Evolutionary conservation across 2,113 vertebrate genomes (phyloP).

Genomic region (Esox niger): DNA sequence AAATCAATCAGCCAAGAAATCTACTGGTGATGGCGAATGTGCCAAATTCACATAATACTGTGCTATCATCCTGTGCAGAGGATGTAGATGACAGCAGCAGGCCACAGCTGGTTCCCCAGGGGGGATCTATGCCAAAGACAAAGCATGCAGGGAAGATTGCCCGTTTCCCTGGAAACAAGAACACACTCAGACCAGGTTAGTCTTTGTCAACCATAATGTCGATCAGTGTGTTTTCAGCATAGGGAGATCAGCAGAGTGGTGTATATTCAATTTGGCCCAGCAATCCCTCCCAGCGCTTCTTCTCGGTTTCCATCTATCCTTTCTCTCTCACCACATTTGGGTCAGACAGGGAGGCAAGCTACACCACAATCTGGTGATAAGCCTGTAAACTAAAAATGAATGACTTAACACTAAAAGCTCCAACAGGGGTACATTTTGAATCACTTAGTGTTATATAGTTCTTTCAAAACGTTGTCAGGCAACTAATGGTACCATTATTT

Average conservation of each 20-base stretch:
- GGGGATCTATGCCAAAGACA: background rate
- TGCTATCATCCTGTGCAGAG: background rate
- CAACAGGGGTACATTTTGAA: too few species aligned
- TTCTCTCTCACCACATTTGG: slow-evolving; percentile 7
- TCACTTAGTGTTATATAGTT: too few species aligned
- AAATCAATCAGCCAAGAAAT: slow-evolving; percentile 1
- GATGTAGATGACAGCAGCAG: background rate
- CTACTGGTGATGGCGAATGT: too few species aligned
- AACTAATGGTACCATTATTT: too few species aligned
- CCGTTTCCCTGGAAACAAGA: background rate
- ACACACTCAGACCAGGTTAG: background rate
- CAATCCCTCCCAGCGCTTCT: too few species aligned
- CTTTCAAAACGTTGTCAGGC: too few species aligned
- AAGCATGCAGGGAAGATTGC: background rate
- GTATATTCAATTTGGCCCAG: too few species aligned
- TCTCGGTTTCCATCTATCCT: background rate
- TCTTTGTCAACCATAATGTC: background rate
- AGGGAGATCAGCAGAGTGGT: too few species aligned
- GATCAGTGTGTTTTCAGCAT: background rate
- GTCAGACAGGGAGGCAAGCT: slow-evolving; percentile 11
- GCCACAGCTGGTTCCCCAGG: background rate
- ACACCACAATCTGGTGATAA: slow-evolving; percentile 20
- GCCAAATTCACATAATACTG: background rate
- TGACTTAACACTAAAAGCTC: too few species aligned
- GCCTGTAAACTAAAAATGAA: slow-evolving; percentile 19